These are phyloP conservation scores for Tipula unca DNA, from an alignment of 2,888 invertebrate species.

Conservation along the genomic window DNA sequence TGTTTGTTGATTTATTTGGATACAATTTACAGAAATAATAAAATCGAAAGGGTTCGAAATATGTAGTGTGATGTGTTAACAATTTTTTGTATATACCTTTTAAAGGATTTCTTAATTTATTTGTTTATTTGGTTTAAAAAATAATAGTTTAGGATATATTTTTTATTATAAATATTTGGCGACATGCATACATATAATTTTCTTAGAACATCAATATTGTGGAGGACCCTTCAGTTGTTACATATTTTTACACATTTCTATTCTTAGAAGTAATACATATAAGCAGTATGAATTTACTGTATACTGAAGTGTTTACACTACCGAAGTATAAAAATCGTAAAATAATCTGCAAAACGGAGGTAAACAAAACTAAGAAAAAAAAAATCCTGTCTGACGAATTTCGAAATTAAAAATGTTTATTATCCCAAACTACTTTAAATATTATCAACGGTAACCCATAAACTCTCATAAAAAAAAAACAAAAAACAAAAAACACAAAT, in stretches of 20 bases:
- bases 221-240: neutral
- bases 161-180: neutral
- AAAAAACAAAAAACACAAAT: neutral
- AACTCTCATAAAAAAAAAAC: neutral
- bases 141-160: neutral
- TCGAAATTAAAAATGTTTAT: neutral
- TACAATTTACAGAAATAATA: neutral
- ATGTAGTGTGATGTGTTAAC: conserved; percentile 1
- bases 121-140: neutral
- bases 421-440: neutral
- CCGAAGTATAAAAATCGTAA: neutral
- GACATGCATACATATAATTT: neutral
- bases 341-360: neutral
- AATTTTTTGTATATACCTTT: neutral
- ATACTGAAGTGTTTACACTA: neutral
- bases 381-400: neutral
- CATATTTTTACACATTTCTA: neutral
- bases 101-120: neutral
- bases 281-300: neutral
- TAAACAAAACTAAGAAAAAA: neutral
- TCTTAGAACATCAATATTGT: neutral
- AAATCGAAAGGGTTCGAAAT: neutral
- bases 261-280: neutral
- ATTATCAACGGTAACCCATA: neutral
- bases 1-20: neutral